Base-by-base conservation (phyloP, 2,888 invertebrate species). In the Ceraclea dissimilis region DNA sequence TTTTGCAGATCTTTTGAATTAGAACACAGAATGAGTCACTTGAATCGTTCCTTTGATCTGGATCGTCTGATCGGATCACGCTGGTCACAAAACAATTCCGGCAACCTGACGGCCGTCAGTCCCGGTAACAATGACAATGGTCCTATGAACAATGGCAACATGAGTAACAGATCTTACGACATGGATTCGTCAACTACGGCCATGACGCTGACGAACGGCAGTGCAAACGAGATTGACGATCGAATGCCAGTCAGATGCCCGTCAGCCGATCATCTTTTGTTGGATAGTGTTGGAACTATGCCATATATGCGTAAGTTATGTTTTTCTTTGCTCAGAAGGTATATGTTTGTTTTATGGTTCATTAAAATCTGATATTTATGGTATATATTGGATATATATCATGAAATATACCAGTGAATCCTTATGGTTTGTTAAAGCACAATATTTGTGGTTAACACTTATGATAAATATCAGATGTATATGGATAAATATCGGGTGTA, bases 221-320 rank as follows among this genome's bases (percentile, higher is more conserved):
- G 39, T 16, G 16, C 2, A 16, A 39, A 39, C 13, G 21, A 54
- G 10, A 64, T 70, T 1, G 64, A 60, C 11, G 62, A 59, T 18
- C 70, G 70, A 21, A 55, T 69, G 16, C 71, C 74, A 16, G 73
- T 73, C 0, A 60, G 76, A 2, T 76, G 76, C 52, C 74, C 76
- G 0, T 75, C 76, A 0, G 71, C 76, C 1, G 76, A 76, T 56
- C 74, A 76, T 60, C 68, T 76, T 8, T 66, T 67, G 62, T 53
- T 66, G 64, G 56, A 66, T 54, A 17, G 60, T 59, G 52, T 56
- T 8, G 49, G 57, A 2, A 56, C 57, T 17, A 33, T 55, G 16
- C 51, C 59, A 4, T 61, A 59, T 49, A 54, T 57, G 53, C 59
- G 61, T 61, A 31, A 59, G 61, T 61, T 31, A 10, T 21, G 34